Evolutionary conservation across 1,140 invertebrate genomes (phyloP).

Genomic region (Drosophila guanche): DNA sequence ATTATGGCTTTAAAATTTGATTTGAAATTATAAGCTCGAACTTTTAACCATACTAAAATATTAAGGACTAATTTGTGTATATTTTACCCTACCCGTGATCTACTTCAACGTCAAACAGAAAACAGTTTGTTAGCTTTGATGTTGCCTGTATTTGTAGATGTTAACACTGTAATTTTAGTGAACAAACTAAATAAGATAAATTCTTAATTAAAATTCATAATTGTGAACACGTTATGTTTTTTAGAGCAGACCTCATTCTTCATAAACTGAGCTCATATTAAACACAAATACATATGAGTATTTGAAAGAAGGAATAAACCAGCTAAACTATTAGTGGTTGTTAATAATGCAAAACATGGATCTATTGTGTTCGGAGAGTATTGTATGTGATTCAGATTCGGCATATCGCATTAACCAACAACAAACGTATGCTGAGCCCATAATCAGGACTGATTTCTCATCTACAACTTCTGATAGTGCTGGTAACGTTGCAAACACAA

Average conservation of each 20-base stretch:
- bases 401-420: constrained; percentile 20
- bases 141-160: not conserved
- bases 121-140: not conserved
- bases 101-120: too few relatives aligned
- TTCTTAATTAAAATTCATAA: not conserved
- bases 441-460: constrained; percentile 4
- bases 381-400: constrained; percentile 29
- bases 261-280: too few relatives aligned
- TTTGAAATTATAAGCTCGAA: too few relatives aligned
- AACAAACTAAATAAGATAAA: constrained; percentile 4
- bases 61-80: too few relatives aligned
- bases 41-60: too few relatives aligned
- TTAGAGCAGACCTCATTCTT: too few relatives aligned
- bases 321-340: not conserved
- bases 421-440: constrained; percentile 5
- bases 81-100: too few relatives aligned
- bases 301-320: too few relatives aligned
- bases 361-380: constrained; percentile 61
- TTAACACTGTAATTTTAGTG: not conserved
- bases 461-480: constrained; percentile 24
- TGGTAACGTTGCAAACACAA: constrained; percentile 15
- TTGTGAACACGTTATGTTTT: not conserved
- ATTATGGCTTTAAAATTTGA: too few relatives aligned
- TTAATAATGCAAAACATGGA: constrained; percentile 44
- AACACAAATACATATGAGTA: too few relatives aligned